phyloP scores from a whole-genome alignment of 2,888 invertebrate genomes.

The Ectobius pallidus region DNA sequence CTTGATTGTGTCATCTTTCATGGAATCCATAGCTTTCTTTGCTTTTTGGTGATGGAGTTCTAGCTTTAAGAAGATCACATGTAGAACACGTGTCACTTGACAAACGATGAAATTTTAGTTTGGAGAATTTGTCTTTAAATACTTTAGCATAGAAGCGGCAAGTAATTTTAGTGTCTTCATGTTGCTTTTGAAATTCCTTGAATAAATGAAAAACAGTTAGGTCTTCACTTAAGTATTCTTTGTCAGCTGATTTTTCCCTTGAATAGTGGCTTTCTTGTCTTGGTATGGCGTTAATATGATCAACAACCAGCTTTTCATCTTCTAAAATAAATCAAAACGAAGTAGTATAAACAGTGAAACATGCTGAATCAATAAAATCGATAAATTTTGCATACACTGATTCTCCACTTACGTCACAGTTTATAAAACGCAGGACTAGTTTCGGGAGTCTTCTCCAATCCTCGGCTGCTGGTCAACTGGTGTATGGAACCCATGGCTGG shows the following conservation, averaged over 20 bases:
- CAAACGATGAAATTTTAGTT: neutral
- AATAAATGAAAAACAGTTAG: neutral
- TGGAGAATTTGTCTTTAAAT: neutral
- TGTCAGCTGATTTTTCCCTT: neutral
- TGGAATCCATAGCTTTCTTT: slow-evolving; percentile 1
- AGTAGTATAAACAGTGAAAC: no score
- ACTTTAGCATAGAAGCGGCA: neutral
- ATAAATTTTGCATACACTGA: no score
- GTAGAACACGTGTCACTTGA: slow-evolving; percentile 1
- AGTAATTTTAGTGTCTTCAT: neutral
- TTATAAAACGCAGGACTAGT: no score
- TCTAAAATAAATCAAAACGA: no score
- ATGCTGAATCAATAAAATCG: no score
- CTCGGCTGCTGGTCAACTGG: no score
- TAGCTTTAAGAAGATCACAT: neutral
- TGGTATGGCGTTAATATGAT: neutral
- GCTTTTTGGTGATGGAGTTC: neutral
- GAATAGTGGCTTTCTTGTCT: neutral
- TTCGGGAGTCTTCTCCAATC: no score
- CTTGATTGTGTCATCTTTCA: slow-evolving; percentile 3
- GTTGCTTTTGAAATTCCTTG: neutral
- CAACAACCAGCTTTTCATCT: neutral
- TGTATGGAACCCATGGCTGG: no score
- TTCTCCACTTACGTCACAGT: no score
- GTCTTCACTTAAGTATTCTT: neutral